Evolutionary conservation across 2,113 vertebrate genomes (phyloP), one percentile per base, ranked within the genome.

Genomic region (Syngnathus floridae): DNA sequence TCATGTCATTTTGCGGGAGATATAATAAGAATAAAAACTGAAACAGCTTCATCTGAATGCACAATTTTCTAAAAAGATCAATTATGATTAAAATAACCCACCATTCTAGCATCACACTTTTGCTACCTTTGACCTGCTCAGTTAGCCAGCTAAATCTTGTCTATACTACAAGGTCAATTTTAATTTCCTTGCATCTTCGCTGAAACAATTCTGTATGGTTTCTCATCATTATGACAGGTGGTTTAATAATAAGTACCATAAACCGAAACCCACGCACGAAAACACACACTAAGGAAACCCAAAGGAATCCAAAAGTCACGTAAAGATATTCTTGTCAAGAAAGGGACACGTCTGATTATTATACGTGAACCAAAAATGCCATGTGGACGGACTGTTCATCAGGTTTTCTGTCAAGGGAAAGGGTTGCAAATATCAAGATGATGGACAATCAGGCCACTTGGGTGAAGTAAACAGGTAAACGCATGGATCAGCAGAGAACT

Each of bases 391-490:
- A 13, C 16, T 56, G 12, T 17, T 55, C 6, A 35, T 31, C 2
- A 7, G 5, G 14, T 56, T 17, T n/a, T n/a, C 48, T 51, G 8
- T 9, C n/a, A 3, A n/a, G 19, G 48, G n/a, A 49, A 49, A 49
- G 31, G 8, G 4, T 21, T 31, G 21, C 12, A 35, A 56, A 56
- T 11, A 56, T 35, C 26, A 56, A 6, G 46, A 46, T 38, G 76
- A 62, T 60, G 17, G 45, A 14, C 62, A 41, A 52, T 37, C 60
- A 9, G 58, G 57, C 63, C 55, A 40, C 56, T 22, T 7, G 40
- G 22, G 60, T 51, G 38, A 72, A 68, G 70, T 65, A 37, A 52
- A 35, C 61, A n/a, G 81, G 61, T 73, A 67, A 56, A 61, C 8
- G 26, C 26, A 17, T 11, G 22, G 43, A 16, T 63, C 59, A 41